Percentiles rank a stretch among this genome's conserved stretches.
phyloP scores from a whole-genome alignment of 1,140 invertebrate genomes.

The Antheraea mylitta region DNA sequence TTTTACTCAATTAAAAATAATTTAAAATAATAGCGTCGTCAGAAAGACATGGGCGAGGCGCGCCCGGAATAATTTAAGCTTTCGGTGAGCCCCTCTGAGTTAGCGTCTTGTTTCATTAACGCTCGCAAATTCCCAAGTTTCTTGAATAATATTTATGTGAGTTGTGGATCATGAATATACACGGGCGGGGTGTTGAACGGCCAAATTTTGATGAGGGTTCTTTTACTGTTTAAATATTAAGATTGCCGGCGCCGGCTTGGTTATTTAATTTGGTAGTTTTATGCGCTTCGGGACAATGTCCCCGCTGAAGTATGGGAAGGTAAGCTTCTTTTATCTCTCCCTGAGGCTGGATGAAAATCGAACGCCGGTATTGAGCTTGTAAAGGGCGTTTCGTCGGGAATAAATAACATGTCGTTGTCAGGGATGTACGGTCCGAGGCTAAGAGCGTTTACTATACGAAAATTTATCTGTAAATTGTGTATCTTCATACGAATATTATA shows the following conservation, averaged over 20 bases:
- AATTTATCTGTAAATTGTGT: neutral
- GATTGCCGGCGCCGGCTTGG: conserved; percentile 23
- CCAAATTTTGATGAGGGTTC: conserved; percentile 38
- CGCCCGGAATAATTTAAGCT: conserved; percentile 65
- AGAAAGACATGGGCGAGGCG: conserved; percentile 51
- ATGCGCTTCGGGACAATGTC: conserved; percentile 21
- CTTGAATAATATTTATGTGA: conserved; percentile 57
- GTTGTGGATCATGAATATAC: conserved; percentile 63
- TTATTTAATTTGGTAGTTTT: conserved; percentile 50
- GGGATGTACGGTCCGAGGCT: conserved; percentile 18
- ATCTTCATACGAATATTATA: neutral
- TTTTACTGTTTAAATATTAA: conserved; percentile 11
- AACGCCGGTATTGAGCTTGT: conserved; percentile 57
- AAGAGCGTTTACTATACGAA: conserved; percentile 8
- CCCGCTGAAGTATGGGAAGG: conserved; percentile 17
- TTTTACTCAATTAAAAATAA: conserved; percentile 76
- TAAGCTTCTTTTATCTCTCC: conserved; percentile 54
- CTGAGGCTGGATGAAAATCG: conserved; percentile 56
- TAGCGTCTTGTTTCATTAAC: conserved; percentile 75
- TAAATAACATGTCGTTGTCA: conserved; percentile 54
- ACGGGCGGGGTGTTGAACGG: conserved; percentile 36
- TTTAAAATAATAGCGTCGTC: conserved; percentile 67
- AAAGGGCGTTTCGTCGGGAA: conserved; percentile 49
- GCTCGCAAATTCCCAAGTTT: conserved; percentile 36
- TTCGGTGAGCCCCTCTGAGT: conserved; percentile 44